These are phyloP conservation scores for Zootoca vivipara DNA, from an alignment of 2,113 vertebrate species.

Conservation along the genomic window DNA sequence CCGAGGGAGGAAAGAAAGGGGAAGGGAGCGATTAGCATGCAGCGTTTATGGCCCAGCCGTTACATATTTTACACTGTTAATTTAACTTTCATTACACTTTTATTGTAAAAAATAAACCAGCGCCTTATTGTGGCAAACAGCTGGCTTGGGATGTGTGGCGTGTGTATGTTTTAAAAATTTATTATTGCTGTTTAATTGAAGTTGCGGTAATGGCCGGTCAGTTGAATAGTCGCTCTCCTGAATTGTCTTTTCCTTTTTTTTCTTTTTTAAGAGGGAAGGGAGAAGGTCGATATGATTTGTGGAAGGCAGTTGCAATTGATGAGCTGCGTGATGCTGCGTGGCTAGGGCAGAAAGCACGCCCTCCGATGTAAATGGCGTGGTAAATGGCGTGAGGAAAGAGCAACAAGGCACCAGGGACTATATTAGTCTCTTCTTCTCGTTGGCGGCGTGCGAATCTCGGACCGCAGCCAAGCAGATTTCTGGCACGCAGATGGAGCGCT, in stretches of 20 bases:
- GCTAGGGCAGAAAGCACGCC: neutral
- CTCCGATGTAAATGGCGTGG: neutral
- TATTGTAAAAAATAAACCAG: conserved; percentile 59
- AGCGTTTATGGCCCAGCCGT: conserved; percentile 23
- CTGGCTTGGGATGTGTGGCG: conserved; percentile 19
- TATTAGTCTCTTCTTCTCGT: conserved; percentile 39
- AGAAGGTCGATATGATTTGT: conserved; percentile 51
- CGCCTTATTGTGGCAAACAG: conserved; percentile 57
- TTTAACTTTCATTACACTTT: conserved; percentile 63
- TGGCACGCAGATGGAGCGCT: conserved; percentile 6
- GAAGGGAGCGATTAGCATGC: conserved; percentile 31
- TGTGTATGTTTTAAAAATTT: neutral
- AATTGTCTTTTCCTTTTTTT: neutral
- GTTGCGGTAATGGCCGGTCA: neutral
- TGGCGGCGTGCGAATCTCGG: conserved; percentile 27
- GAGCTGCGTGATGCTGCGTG: neutral
- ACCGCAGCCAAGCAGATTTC: neutral
- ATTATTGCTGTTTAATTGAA: conserved; percentile 52
- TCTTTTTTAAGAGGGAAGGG: neutral
- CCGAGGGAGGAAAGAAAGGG: neutral
- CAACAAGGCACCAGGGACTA: conserved; percentile 26
- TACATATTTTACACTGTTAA: conserved; percentile 59
- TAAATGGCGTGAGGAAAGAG: conserved; percentile 57
- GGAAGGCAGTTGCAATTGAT: neutral
- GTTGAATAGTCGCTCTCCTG: conserved; percentile 21